Percentiles rank a stretch among this genome's conserved stretches.
These are phyloP conservation scores for Porites cylindrica DNA, from an alignment of 92 coral and sea anemone species.

Conservation along the genomic window DNA sequence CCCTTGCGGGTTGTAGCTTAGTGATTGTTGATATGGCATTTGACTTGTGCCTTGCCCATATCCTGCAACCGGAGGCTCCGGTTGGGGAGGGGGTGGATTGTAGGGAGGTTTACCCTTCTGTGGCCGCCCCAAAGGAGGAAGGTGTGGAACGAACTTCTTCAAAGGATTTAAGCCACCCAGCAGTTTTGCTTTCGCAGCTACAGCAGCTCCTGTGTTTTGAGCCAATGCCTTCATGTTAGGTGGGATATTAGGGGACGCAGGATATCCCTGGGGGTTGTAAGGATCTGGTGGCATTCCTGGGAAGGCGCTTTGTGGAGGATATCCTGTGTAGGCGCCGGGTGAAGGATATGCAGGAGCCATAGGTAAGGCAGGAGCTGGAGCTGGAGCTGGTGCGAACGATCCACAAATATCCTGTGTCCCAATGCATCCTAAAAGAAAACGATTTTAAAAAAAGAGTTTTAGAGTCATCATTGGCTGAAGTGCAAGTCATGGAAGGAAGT, in stretches of 20 bases:
- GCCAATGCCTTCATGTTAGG: not conserved
- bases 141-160: constrained; percentile 46
- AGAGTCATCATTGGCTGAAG: not conserved
- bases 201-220: constrained; percentile 16
- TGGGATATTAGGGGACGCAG: not conserved
- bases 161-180: constrained; percentile 11
- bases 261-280: constrained; percentile 26
- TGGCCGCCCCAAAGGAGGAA: constrained; percentile 36
- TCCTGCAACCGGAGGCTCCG: constrained; percentile 30
- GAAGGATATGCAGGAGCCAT: constrained; percentile 13
- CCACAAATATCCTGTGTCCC: constrained; percentile 30
- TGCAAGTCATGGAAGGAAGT: not conserved
- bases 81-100: constrained; percentile 12
- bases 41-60: constrained; percentile 21
- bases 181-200: constrained; percentile 28
- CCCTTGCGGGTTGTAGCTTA: constrained; percentile 32
- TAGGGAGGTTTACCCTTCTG: constrained; percentile 47
- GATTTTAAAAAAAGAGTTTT: not conserved
- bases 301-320: constrained; percentile 13
- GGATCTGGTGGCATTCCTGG: constrained; percentile 3
- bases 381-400: constrained; percentile 15
- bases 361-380: constrained; percentile 31
- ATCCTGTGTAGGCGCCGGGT: constrained; percentile 32
- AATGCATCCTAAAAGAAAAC: constrained; percentile 21
- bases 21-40: constrained; percentile 34